These are phyloP conservation scores for Notocelia uddmanniana DNA, from an alignment of 2,888 invertebrate genomes.

Conservation along the genomic window DNA sequence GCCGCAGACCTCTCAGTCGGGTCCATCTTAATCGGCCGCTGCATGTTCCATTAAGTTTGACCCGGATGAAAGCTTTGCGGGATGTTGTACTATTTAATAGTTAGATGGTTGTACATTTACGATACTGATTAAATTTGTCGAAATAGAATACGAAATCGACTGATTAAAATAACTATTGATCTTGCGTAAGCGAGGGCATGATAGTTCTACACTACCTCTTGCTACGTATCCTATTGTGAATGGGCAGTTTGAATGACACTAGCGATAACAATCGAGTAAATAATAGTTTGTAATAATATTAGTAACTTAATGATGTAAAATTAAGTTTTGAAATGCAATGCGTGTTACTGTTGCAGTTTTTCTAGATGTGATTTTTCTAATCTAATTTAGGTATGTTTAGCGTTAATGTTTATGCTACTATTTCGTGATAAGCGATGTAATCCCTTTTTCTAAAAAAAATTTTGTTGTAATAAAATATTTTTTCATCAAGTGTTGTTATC, in stretches of 20 bases:
- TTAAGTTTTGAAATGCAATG: conserved; percentile 62
- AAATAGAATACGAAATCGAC: conserved; percentile 59
- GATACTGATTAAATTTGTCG: conserved; percentile 51
- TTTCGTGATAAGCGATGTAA: conserved; percentile 65
- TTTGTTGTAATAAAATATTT: conserved; percentile 71
- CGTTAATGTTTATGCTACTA: conserved; percentile 59
- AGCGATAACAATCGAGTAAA: conserved; percentile 49
- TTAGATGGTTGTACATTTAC: conserved; percentile 46
- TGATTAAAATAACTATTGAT: conserved; percentile 59
- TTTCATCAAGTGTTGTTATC: conserved; percentile 54
- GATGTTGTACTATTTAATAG: conserved; percentile 29
- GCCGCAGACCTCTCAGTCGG: conserved; percentile 22
- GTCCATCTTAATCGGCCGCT: conserved; percentile 24
- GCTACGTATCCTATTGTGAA: conserved; percentile 47
- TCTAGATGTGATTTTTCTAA: conserved; percentile 61
- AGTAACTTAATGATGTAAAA: conserved; percentile 54
- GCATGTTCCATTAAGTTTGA: conserved; percentile 34
- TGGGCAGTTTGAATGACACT: conserved; percentile 46
- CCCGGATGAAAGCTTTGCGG: conserved; percentile 28
- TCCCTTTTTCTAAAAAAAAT: conserved; percentile 64
- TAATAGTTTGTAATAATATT: conserved; percentile 56
- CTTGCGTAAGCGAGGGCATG: conserved; percentile 42
- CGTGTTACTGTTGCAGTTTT: conserved; percentile 53
- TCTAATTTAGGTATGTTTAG: conserved; percentile 60
- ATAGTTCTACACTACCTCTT: conserved; percentile 42